phyloP scores from a whole-genome alignment of 2,113 vertebrate genomes.

The Varanus salvator region DNA sequence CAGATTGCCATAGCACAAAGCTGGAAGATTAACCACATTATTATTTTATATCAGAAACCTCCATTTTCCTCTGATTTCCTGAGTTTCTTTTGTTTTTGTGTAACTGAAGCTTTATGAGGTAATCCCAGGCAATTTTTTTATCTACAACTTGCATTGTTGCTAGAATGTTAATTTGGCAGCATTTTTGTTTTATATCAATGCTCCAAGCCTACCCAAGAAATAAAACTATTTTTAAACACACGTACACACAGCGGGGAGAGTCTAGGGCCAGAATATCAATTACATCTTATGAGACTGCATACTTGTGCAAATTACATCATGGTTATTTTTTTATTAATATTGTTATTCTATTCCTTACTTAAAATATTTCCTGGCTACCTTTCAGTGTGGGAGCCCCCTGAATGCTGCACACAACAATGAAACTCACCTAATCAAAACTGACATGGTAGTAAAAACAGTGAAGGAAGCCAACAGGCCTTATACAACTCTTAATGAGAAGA shows the following conservation, averaged over 20 bases:
- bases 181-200: constrained; percentile 28
- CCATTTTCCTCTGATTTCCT: background rate
- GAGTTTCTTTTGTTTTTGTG: constrained; percentile 33
- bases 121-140: constrained; percentile 32
- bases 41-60: constrained; percentile 31
- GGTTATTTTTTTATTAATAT: background rate
- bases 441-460: no score
- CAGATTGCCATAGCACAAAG: constrained; percentile 18
- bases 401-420: no score
- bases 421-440: no score
- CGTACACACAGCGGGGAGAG: no score
- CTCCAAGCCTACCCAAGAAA: background rate
- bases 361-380: no score
- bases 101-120: constrained; percentile 32
- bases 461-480: no score
- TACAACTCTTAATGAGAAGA: no score
- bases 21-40: constrained; percentile 17
- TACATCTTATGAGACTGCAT: background rate
- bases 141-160: constrained; percentile 32
- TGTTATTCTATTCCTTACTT: background rate
- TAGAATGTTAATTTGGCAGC: constrained; percentile 16
- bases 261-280: background rate
- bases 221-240: background rate
- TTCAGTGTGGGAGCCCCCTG: no score
- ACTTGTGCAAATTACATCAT: background rate